Percentiles rank a stretch among this genome's conserved stretches.
Conservation (phyloP, 2,888 invertebrate genomes). For the Mesoligia furuncula region DNA sequence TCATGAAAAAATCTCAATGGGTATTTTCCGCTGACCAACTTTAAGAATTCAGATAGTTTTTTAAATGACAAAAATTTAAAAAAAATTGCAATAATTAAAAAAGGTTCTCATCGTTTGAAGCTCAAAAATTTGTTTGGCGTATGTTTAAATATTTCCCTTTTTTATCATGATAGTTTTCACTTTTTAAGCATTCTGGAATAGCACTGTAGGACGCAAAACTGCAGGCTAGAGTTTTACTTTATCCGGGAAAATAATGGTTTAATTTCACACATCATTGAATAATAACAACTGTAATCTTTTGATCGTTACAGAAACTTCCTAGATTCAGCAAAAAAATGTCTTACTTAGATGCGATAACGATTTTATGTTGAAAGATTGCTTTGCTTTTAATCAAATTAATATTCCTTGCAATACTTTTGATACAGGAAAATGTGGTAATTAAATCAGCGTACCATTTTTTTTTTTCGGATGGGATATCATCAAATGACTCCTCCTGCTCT, state of each 20-base stretch:
- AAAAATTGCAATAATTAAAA: not conserved
- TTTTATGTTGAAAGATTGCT: slow-evolving; percentile 1
- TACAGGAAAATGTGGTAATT: not conserved
- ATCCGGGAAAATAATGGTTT: slow-evolving; percentile 33
- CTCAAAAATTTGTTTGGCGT: not conserved
- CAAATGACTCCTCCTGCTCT: no score
- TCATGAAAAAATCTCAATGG: not conserved
- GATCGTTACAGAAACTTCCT: slow-evolving; percentile 13
- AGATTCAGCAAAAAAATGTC: slow-evolving; percentile 14
- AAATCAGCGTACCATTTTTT: not conserved
- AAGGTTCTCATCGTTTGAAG: not conserved
- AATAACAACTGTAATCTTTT: slow-evolving; percentile 35
- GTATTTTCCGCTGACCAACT: not conserved
- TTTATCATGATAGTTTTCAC: not conserved
- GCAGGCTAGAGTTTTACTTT: not conserved
- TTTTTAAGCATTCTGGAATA: not conserved
- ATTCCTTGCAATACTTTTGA: not conserved
- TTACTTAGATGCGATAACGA: not conserved
- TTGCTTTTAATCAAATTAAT: not conserved
- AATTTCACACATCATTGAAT: slow-evolving; percentile 53
- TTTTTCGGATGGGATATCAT: no score
- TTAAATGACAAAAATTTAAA: not conserved
- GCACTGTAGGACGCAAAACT: not conserved
- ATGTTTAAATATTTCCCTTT: no score
- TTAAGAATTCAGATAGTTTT: not conserved